These are phyloP conservation scores for Mus minutoides DNA, from an alignment of 2,797 vertebrate genomes.

Conservation along the genomic window DNA sequence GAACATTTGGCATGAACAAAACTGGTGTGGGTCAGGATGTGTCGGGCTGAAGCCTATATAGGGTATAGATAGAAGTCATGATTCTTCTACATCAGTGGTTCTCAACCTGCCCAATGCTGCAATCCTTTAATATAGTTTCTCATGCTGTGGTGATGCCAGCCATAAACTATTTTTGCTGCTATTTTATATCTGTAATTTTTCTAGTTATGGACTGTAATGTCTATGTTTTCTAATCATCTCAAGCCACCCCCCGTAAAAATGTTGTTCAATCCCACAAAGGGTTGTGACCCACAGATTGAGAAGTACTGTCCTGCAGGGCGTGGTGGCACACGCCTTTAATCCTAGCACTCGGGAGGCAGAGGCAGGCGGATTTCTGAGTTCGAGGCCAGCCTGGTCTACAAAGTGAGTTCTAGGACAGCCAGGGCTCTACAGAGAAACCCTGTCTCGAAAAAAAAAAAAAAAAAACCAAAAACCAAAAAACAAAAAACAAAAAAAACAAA, in stretches of 20 bases:
- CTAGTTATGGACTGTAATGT: background rate
- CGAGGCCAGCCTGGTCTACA: no score
- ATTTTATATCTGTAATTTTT: background rate
- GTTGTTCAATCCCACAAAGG: background rate
- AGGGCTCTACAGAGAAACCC: no score
- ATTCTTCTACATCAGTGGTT: constrained; percentile 2
- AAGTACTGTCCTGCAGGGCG: background rate
- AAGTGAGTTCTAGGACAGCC: no score
- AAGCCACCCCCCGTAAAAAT: background rate
- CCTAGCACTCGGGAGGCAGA: no score
- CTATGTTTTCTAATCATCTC: background rate
- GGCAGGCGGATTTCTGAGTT: no score
- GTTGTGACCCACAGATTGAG: no score
- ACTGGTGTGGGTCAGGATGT: constrained; percentile 68
- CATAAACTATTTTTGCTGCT: background rate
- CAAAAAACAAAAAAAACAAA: no score
- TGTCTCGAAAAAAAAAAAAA: no score
- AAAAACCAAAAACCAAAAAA: no score
- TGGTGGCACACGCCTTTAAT: no score
- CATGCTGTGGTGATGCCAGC: background rate
- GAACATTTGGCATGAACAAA: constrained; percentile 71
- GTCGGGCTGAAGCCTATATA: constrained; percentile 70
- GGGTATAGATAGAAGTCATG: constrained; percentile 75
- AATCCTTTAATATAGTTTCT: background rate
- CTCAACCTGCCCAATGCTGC: background rate